These are phyloP conservation scores for Epirrhoe alternata DNA, from an alignment of 2,888 invertebrate genomes.

Conservation along the genomic window DNA sequence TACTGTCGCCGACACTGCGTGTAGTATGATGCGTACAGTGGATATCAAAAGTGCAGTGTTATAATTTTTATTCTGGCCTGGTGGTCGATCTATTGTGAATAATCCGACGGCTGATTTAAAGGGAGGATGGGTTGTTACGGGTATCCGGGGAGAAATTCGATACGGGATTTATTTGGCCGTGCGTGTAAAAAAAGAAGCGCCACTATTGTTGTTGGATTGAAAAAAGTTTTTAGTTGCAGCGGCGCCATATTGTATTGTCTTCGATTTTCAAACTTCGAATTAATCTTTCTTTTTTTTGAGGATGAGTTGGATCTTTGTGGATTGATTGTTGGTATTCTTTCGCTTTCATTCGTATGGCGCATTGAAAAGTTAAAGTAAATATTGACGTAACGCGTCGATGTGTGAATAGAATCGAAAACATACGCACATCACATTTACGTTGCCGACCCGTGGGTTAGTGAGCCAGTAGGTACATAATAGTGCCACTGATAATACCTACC, in stretches of 20 bases:
- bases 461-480: constrained; percentile 54
- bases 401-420: constrained; percentile 64
- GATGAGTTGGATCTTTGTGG: constrained; percentile 55
- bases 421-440: constrained; percentile 47
- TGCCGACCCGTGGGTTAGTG: constrained; percentile 68
- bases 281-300: constrained; percentile 62
- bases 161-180: constrained; percentile 63
- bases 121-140: constrained; percentile 58
- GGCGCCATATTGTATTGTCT: constrained; percentile 69
- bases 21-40: constrained; percentile 58
- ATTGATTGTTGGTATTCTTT: constrained; percentile 54
- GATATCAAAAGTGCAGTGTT: constrained; percentile 74
- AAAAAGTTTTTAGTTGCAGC: constrained; percentile 69
- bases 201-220: constrained; percentile 76
- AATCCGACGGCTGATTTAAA: constrained; percentile 52
- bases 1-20: constrained; percentile 65
- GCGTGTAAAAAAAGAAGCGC: constrained; percentile 59
- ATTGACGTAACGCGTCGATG: constrained; percentile 64
- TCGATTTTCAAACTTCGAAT: constrained; percentile 69
- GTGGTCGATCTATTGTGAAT: constrained; percentile 51
- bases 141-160: constrained; percentile 64
- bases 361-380: constrained; percentile 68
- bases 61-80: constrained; percentile 47
- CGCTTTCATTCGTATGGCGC: constrained; percentile 56
- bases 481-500: constrained; percentile 44